Evolutionary conservation across 2,797 vertebrate species (phyloP).

Genomic region (Anisognathus igniventris): DNA sequence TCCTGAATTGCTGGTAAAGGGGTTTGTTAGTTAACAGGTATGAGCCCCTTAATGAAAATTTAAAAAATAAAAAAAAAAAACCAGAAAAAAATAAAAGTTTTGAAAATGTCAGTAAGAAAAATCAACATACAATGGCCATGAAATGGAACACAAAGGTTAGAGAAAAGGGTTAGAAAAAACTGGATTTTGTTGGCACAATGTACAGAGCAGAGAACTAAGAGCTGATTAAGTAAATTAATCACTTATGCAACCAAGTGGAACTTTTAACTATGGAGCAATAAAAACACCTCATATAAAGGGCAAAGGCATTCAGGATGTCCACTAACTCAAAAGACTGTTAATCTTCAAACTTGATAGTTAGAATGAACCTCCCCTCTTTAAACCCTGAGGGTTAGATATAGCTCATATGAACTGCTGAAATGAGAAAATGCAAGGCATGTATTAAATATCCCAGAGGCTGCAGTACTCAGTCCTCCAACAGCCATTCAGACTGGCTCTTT

Average conservation of each 20-base stretch:
- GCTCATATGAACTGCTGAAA: slow-evolving; percentile 62
- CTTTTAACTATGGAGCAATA: slow-evolving; percentile 55
- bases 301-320: slow-evolving; percentile 49
- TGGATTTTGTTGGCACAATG: neutral
- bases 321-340: slow-evolving; percentile 54
- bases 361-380: slow-evolving; percentile 50
- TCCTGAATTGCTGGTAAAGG: neutral
- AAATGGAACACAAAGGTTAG: neutral
- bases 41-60: neutral
- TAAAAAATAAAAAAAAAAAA: neutral
- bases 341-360: slow-evolving; percentile 62
- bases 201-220: neutral
- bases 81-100: neutral
- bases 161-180: slow-evolving; percentile 2
- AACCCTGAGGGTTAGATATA: slow-evolving; percentile 54
- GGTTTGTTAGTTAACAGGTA: neutral
- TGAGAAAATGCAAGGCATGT: slow-evolving; percentile 62
- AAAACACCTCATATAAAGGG: slow-evolving; percentile 54
- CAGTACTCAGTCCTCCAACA: slow-evolving; percentile 47
- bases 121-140: neutral
- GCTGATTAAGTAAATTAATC: slow-evolving; percentile 58
- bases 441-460: slow-evolving; percentile 68
- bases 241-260: slow-evolving; percentile 58
- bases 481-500: slow-evolving; percentile 59
- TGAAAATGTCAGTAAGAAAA: neutral